Evolutionary conservation across 1,140 invertebrate species (phyloP).

Genomic region (Nymphalis io): DNA sequence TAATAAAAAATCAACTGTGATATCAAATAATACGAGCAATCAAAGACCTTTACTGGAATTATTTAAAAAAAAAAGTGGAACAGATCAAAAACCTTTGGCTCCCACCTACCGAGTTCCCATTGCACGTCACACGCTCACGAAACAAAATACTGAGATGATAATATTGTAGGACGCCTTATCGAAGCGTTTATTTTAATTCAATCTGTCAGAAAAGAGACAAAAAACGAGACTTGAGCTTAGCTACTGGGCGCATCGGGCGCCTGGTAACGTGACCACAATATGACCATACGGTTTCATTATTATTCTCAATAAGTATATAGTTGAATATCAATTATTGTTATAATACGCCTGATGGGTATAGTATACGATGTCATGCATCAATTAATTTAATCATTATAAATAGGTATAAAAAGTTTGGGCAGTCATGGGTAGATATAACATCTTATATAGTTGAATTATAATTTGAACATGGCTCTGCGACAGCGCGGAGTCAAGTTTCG

Average conservation of each 20-base stretch:
- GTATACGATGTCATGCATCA: neutral
- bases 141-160: conserved; percentile 76
- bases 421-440: conserved; percentile 25
- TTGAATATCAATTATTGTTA: neutral
- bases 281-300: conserved; percentile 39
- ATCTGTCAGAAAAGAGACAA: conserved; percentile 76
- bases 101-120: conserved; percentile 73
- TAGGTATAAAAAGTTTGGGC: conserved; percentile 21
- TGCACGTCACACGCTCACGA: conserved; percentile 67
- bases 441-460: conserved; percentile 41
- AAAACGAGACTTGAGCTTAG: conserved; percentile 66
- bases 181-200: conserved; percentile 79
- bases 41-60: conserved; percentile 46
- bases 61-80: conserved; percentile 60
- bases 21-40: conserved; percentile 36
- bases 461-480: conserved; percentile 42
- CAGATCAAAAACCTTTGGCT: conserved; percentile 56
- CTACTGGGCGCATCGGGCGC: conserved; percentile 70
- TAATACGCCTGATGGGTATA: neutral
- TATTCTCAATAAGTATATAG: neutral
- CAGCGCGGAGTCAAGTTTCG: conserved; percentile 56
- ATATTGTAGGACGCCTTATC: conserved; percentile 75
- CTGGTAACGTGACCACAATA: conserved; percentile 59
- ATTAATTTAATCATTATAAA: neutral
- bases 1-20: conserved; percentile 24